phyloP scores from a whole-genome alignment of 2,888 invertebrate species.

The Hololepta plana region DNA sequence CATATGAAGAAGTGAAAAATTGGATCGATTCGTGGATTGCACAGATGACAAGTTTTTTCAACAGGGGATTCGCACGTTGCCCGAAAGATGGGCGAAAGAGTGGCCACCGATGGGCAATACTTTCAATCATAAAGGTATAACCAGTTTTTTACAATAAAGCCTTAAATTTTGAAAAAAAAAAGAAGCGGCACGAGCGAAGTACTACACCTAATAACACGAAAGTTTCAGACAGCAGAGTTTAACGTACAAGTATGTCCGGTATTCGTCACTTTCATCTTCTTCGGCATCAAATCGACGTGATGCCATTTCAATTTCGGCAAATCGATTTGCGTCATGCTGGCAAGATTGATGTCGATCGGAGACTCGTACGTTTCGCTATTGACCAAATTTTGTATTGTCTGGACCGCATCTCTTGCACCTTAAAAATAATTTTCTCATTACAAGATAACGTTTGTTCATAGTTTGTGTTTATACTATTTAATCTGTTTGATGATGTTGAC shows the following conservation, averaged over 20 bases:
- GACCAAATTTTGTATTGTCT: conserved; percentile 16
- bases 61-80: too few relatives aligned
- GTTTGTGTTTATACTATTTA: not conserved
- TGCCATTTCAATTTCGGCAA: conserved; percentile 36
- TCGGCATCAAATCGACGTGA: conserved; percentile 38
- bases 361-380: conserved; percentile 22
- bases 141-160: too few relatives aligned
- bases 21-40: too few relatives aligned
- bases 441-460: not conserved
- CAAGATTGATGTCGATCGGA: conserved; percentile 29
- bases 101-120: too few relatives aligned
- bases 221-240: not conserved
- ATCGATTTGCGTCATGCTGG: conserved; percentile 18
- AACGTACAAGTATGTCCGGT: conserved; percentile 44
- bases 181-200: too few relatives aligned
- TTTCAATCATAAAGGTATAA: too few relatives aligned
- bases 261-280: conserved; percentile 45
- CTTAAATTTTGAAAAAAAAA: too few relatives aligned
- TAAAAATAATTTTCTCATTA: conserved; percentile 1
- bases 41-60: too few relatives aligned
- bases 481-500: not conserved
- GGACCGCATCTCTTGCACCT: conserved; percentile 12
- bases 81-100: too few relatives aligned
- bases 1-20: too few relatives aligned
- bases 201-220: conserved; percentile 1